phyloP scores from a whole-genome alignment of 2,797 vertebrate genomes.

The Manis pentadactyla region DNA sequence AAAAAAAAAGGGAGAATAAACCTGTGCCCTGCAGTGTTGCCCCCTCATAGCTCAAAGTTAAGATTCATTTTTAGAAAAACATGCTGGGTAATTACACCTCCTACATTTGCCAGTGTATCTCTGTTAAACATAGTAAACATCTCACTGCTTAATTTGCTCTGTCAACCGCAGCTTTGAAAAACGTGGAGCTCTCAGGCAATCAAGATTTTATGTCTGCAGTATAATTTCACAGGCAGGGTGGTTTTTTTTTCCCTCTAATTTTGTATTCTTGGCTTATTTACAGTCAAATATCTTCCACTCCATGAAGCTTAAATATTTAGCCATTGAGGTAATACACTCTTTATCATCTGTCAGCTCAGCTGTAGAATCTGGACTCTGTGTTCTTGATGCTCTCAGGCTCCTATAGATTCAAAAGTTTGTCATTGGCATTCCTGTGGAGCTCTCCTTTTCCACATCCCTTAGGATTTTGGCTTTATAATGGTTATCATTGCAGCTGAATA shows the following conservation, averaged over 20 bases:
- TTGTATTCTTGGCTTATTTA: conserved; percentile 68
- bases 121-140: conserved; percentile 55
- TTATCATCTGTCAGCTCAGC: conserved; percentile 38
- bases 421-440: neutral
- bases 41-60: neutral
- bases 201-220: conserved; percentile 60
- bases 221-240: conserved; percentile 64
- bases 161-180: neutral
- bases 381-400: neutral
- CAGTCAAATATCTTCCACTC: conserved; percentile 73
- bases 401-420: neutral
- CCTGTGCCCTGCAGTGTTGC: neutral
- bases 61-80: conserved; percentile 61
- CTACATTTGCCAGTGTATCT: conserved; percentile 51
- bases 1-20: neutral
- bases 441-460: neutral
- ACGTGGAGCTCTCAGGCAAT: conserved; percentile 40
- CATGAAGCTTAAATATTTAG: conserved; percentile 66
- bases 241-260: neutral
- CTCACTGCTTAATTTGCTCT: conserved; percentile 66
- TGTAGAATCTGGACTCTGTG: neutral
- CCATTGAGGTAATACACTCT: neutral
- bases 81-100: conserved; percentile 41
- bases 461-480: neutral
- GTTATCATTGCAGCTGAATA: neutral